Evolutionary conservation across 2,113 vertebrate species (phyloP).

Genomic region (Gavialis gangeticus): DNA sequence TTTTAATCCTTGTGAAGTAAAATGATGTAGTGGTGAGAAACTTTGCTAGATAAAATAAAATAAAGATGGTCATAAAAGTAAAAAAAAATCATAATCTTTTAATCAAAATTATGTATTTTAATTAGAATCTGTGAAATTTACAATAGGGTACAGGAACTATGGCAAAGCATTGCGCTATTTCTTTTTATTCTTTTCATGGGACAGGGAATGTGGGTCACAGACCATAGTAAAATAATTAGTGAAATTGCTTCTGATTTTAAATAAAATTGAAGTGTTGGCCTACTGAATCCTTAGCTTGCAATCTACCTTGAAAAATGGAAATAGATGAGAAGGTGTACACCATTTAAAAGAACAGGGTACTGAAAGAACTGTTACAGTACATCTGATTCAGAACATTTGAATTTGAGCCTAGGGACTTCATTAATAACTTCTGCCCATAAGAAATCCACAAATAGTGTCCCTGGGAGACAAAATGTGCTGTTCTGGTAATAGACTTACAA

Average conservation of each 20-base stretch:
- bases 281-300: slow-evolving; percentile 23
- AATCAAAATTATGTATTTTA: background rate
- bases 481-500: slow-evolving; percentile 25
- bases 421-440: slow-evolving; percentile 59
- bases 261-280: slow-evolving; percentile 21
- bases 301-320: slow-evolving; percentile 50
- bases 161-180: background rate
- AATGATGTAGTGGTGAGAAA: background rate
- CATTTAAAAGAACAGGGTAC: slow-evolving; percentile 50
- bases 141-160: background rate
- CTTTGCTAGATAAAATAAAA: background rate
- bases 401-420: slow-evolving; percentile 41
- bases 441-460: slow-evolving; percentile 48
- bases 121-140: slow-evolving; percentile 52
- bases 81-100: background rate
- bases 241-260: slow-evolving; percentile 56
- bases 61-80: slow-evolving; percentile 8
- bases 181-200: slow-evolving; percentile 9
- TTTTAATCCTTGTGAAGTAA: background rate
- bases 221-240: slow-evolving; percentile 50
- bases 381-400: slow-evolving; percentile 47
- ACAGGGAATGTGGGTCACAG: slow-evolving; percentile 28
- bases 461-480: background rate
- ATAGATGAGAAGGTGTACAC: slow-evolving; percentile 59
- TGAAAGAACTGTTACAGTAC: slow-evolving; percentile 47